Percentiles rank a stretch among this genome's conserved stretches.
These are phyloP conservation scores for Allobates femoralis DNA, from an alignment of 2,797 vertebrate species.

Conservation along the genomic window DNA sequence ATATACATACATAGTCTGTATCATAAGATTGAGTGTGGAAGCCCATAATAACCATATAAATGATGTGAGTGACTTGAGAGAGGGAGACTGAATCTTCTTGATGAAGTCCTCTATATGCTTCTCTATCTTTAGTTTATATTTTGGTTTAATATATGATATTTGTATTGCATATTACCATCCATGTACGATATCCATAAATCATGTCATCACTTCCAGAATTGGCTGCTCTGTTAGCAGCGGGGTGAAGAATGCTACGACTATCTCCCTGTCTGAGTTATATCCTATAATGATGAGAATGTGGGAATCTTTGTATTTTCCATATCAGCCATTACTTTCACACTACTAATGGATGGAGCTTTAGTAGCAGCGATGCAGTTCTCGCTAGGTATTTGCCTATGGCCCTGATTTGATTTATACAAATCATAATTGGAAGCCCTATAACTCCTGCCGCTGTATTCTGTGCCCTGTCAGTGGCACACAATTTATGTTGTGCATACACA, in stretches of 20 bases:
- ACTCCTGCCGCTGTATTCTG: background rate
- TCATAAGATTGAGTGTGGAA: background rate
- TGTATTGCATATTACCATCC: background rate
- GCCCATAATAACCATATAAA: background rate
- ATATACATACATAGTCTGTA: background rate
- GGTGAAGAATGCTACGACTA: background rate
- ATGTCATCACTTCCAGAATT: background rate
- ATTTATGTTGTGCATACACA: background rate
- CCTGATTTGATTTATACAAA: constrained; percentile 4
- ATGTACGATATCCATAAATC: background rate
- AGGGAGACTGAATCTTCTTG: background rate
- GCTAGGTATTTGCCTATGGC: constrained; percentile 9
- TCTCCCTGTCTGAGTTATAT: background rate
- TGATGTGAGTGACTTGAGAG: background rate
- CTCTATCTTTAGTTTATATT: background rate
- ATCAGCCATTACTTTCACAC: background rate
- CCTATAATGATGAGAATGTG: background rate
- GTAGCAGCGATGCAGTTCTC: too few species aligned
- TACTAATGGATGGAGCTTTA: background rate
- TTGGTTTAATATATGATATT: background rate
- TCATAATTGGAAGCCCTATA: background rate
- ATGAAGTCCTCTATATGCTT: background rate
- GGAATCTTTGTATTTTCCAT: background rate
- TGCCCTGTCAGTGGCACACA: background rate
- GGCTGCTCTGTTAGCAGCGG: background rate